Evolutionary conservation across 2,797 vertebrate genomes (phyloP).

Genomic region (Poecilia picta): DNA sequence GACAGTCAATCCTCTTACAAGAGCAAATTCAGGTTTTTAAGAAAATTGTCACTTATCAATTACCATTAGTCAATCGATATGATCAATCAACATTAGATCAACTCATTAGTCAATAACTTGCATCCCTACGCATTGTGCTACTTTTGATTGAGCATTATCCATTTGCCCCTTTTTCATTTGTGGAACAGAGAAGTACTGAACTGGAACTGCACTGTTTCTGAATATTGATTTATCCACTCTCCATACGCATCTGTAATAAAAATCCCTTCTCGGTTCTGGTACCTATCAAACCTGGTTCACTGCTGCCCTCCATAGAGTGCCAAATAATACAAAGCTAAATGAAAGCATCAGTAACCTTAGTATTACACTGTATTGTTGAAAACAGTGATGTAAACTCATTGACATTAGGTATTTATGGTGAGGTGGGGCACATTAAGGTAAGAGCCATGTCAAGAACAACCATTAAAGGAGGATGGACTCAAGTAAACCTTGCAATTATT

Average conservation of each 20-base stretch:
- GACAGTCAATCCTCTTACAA: no score
- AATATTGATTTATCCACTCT: background rate
- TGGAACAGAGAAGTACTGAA: background rate
- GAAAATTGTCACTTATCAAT: no score
- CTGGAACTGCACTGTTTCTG: background rate
- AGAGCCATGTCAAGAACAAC: constrained; percentile 44
- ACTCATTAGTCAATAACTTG: no score
- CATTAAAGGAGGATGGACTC: constrained; percentile 49
- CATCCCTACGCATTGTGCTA: background rate
- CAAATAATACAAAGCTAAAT: background rate
- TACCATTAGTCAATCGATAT: no score
- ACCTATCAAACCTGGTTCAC: background rate
- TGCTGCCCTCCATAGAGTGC: background rate
- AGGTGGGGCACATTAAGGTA: constrained; percentile 15
- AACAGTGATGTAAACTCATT: constrained; percentile 25
- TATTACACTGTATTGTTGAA: constrained; percentile 6
- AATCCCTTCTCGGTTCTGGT: background rate
- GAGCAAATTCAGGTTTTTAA: no score
- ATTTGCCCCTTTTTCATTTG: background rate
- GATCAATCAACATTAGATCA: no score
- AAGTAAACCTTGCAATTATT: constrained; percentile 40
- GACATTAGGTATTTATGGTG: constrained; percentile 1
- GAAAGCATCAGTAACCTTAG: background rate
- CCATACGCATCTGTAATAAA: background rate
- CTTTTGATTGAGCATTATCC: background rate